Evolutionary conservation across 2,113 vertebrate species (phyloP).

Genomic region (Heterotis niloticus): DNA sequence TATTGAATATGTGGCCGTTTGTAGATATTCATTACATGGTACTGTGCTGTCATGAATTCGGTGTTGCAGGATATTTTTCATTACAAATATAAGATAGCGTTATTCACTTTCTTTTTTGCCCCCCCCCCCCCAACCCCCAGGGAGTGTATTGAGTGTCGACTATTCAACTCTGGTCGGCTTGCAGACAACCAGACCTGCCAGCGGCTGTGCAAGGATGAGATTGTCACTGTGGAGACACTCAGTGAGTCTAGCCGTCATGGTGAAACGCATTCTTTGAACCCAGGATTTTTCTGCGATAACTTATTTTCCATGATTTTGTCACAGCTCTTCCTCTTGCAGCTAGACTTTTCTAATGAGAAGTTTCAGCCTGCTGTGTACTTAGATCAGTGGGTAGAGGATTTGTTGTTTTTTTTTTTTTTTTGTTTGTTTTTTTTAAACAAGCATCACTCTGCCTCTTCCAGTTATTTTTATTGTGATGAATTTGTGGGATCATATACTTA

Average conservation of each 20-base stretch:
- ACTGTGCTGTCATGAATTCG: not conserved
- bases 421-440: no score
- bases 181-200: constrained; percentile 93
- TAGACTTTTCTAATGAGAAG: no score
- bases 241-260: constrained; percentile 64
- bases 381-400: no score
- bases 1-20: not conserved
- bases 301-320: not conserved
- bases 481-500: no score
- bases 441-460: no score
- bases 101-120: not conserved
- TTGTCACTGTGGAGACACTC: constrained; percentile 79
- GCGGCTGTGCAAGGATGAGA: constrained; percentile 86
- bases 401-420: no score
- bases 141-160: constrained; percentile 89
- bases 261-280: not conserved
- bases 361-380: no score
- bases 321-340: no score
- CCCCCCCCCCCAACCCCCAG: constrained; percentile 49
- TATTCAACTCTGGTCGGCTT: constrained; percentile 77
- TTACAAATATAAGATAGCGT: not conserved
- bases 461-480: no score
- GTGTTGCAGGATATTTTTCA: not conserved
- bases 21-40: not conserved
- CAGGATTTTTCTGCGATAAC: not conserved